phyloP scores from a whole-genome alignment of 2,797 vertebrate species.

The Coendou prehensilis region DNA sequence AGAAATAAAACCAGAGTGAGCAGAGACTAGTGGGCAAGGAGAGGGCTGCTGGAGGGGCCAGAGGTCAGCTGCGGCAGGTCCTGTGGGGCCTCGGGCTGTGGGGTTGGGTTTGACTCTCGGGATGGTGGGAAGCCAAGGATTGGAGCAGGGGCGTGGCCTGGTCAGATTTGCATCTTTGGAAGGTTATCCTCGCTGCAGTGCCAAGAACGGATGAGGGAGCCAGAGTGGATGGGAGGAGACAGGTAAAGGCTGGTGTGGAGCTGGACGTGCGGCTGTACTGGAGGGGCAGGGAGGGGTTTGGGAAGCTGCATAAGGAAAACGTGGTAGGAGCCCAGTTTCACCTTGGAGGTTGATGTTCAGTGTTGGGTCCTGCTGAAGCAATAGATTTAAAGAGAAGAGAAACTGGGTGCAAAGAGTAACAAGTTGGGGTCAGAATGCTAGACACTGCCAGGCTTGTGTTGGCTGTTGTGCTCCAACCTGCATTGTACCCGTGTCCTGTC shows the following conservation, averaged over 20 bases:
- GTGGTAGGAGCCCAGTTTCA: neutral
- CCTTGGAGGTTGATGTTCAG: neutral
- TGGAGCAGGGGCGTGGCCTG: neutral
- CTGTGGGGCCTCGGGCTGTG: neutral
- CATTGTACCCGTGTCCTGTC: neutral
- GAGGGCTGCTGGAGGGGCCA: neutral
- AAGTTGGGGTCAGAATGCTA: neutral
- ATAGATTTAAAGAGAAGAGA: neutral
- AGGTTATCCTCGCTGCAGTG: neutral
- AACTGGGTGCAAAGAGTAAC: neutral
- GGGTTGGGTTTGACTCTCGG: neutral
- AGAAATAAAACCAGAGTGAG: neutral
- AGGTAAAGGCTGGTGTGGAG: neutral
- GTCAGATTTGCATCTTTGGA: slow-evolving; percentile 64
- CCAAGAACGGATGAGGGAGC: neutral
- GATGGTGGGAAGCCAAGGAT: neutral
- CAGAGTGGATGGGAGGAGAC: neutral
- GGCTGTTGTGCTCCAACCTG: neutral
- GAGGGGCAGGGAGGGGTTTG: neutral
- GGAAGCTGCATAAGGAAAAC: neutral
- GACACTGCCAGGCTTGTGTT: neutral
- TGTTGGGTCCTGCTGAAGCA: neutral
- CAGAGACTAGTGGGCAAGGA: slow-evolving; percentile 12
- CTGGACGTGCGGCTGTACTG: no score
- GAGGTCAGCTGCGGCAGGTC: neutral